Percentiles rank a stretch among this genome's conserved stretches.
Evolutionary conservation across 2,797 vertebrate species (phyloP).

Genomic region (Chromobotia macracanthus): DNA sequence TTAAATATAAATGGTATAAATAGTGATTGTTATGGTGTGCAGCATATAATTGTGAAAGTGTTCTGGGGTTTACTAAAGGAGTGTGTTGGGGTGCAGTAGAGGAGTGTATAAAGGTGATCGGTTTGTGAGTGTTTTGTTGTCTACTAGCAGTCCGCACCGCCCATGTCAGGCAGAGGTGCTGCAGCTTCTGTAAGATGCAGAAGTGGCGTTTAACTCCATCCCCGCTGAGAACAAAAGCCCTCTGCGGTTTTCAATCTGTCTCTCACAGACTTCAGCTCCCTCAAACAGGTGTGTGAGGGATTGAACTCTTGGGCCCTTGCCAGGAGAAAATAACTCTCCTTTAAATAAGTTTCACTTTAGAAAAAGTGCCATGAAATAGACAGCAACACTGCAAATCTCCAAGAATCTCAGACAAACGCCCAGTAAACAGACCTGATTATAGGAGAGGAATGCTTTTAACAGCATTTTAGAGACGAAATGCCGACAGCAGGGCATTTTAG

Average conservation of each 20-base stretch:
- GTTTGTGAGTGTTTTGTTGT: slow-evolving; percentile 25
- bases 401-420: no score
- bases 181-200: slow-evolving; percentile 16
- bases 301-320: slow-evolving; percentile 21
- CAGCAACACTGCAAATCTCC: not conserved
- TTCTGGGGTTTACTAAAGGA: not conserved
- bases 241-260: slow-evolving; percentile 35
- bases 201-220: slow-evolving; percentile 23
- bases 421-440: not conserved
- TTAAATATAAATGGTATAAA: no score
- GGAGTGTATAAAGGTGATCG: slow-evolving; percentile 1
- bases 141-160: slow-evolving; percentile 4
- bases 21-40: no score
- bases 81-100: not conserved
- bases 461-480: not conserved
- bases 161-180: slow-evolving; percentile 34
- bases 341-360: slow-evolving; percentile 42
- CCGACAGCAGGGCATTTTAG: not conserved
- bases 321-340: slow-evolving; percentile 40
- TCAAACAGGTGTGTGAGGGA: slow-evolving; percentile 39
- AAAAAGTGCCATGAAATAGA: slow-evolving; percentile 18
- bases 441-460: slow-evolving; percentile 10
- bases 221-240: slow-evolving; percentile 34
- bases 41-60: no score
- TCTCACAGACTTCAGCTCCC: slow-evolving; percentile 24